A percentile compares a stretch with the other conserved stretches of the same genome.
These are phyloP conservation scores for Neodiprion virginianus DNA, from an alignment of 1,140 invertebrate genomes.

Conservation along the genomic window DNA sequence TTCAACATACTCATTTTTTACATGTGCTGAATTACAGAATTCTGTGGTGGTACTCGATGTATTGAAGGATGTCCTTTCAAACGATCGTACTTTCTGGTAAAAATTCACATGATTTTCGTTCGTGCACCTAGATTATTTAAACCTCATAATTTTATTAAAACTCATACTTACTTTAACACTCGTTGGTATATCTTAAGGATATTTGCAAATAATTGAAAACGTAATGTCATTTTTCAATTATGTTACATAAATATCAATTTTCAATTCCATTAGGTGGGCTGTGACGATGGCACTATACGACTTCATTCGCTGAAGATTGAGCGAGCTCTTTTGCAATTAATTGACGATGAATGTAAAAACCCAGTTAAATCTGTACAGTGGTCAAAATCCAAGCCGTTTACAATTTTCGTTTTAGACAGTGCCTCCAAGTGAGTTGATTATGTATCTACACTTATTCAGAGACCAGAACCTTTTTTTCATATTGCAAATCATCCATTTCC, in stretches of 20 bases:
- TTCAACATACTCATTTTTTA: no score
- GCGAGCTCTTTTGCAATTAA: constrained; percentile 62
- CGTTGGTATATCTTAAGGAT: background rate
- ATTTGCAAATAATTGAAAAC: background rate
- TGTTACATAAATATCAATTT: constrained; percentile 4
- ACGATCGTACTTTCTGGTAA: constrained; percentile 63
- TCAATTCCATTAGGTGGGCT: constrained; percentile 57
- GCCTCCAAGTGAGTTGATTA: constrained; percentile 53
- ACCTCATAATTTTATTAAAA: no score
- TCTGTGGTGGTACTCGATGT: constrained; percentile 49
- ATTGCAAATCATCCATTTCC: background rate
- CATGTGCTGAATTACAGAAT: constrained; percentile 41
- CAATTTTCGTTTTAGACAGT: constrained; percentile 66
- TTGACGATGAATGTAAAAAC: constrained; percentile 42
- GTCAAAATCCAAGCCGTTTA: constrained; percentile 67
- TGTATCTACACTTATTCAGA: constrained; percentile 9
- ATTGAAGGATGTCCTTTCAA: constrained; percentile 66
- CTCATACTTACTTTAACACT: no score
- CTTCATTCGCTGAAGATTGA: constrained; percentile 57
- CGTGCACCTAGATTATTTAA: background rate
- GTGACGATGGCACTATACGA: constrained; percentile 63
- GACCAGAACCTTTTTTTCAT: constrained; percentile 9
- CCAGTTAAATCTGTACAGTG: constrained; percentile 62
- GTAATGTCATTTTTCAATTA: constrained; percentile 19
- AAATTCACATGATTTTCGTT: constrained; percentile 15